Evolutionary conservation across 2,888 invertebrate species (phyloP).

Genomic region (Cerastis rubricosa): DNA sequence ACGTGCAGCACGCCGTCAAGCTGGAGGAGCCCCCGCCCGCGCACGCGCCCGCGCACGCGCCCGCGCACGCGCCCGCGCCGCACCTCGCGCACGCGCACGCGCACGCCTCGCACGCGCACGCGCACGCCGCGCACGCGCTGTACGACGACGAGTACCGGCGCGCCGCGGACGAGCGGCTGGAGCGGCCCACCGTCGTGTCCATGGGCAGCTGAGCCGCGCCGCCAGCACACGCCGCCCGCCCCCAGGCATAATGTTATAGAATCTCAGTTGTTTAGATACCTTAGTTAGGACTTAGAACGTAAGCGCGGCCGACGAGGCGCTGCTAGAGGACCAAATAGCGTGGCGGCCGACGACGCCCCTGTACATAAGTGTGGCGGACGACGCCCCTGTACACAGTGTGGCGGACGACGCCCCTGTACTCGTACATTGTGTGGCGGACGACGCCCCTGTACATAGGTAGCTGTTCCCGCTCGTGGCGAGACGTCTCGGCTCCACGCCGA

Average conservation of each 20-base stretch:
- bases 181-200: slow-evolving; percentile 90
- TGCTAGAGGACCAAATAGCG: slow-evolving; percentile 80
- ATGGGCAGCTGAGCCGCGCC: slow-evolving; percentile 84
- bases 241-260: slow-evolving; percentile 71
- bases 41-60: slow-evolving; percentile 69
- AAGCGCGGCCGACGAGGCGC: slow-evolving; percentile 69
- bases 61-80: slow-evolving; percentile 69
- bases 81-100: slow-evolving; percentile 75
- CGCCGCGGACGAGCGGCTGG: slow-evolving; percentile 80
- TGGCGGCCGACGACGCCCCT: slow-evolving; percentile 41
- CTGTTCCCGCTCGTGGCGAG: slow-evolving; percentile 15
- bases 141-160: slow-evolving; percentile 63
- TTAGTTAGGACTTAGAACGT: slow-evolving; percentile 63
- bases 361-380: too few relatives aligned
- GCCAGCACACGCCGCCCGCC: slow-evolving; percentile 28
- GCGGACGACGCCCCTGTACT: slow-evolving; percentile 22
- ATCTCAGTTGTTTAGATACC: slow-evolving; percentile 82
- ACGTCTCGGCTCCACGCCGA: not conserved
- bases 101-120: slow-evolving; percentile 70
- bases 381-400: too few relatives aligned
- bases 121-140: slow-evolving; percentile 71
- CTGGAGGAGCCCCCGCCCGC: slow-evolving; percentile 82
- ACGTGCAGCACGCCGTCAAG: slow-evolving; percentile 82
- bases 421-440: too few relatives aligned
- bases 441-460: slow-evolving; percentile 36